phyloP scores from a whole-genome alignment of 2,797 vertebrate genomes.

The Myripristis jacobus region DNA sequence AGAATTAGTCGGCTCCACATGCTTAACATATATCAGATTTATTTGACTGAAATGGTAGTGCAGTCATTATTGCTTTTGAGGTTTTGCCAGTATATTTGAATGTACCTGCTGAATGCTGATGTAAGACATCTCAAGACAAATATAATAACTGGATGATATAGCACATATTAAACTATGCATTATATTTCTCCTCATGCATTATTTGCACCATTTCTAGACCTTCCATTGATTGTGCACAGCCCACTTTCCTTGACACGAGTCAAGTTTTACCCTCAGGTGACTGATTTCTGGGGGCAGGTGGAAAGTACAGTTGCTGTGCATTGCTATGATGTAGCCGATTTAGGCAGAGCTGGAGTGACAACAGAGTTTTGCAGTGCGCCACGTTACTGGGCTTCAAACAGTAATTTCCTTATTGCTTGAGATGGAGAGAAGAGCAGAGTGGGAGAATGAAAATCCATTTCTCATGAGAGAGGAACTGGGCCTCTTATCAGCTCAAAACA shows the following conservation, averaged over 20 bases:
- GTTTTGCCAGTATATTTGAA: conserved; percentile 67
- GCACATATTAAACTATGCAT: conserved; percentile 85
- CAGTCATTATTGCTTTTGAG: conserved; percentile 39
- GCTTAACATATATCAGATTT: conserved; percentile 42
- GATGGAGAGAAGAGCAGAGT: conserved; percentile 51
- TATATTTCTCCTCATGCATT: conserved; percentile 69
- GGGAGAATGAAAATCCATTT: conserved; percentile 68
- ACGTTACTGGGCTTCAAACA: conserved; percentile 44
- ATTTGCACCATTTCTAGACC: conserved; percentile 74
- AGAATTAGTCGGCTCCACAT: conserved; percentile 25
- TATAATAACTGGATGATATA: conserved; percentile 73
- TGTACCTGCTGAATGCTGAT: conserved; percentile 71
- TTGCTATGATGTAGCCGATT: conserved; percentile 57
- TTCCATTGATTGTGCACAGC: conserved; percentile 60
- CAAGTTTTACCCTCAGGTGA: conserved; percentile 62
- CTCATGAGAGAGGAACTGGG: conserved; percentile 51
- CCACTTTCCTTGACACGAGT: conserved; percentile 33
- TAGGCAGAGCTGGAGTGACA: conserved; percentile 18
- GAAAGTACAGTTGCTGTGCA: conserved; percentile 24
- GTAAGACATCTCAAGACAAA: conserved; percentile 31
- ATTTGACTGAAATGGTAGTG: conserved; percentile 40
- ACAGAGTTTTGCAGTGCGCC: conserved; percentile 22
- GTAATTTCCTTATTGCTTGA: conserved; percentile 48
- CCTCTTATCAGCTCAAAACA: conserved; percentile 77
- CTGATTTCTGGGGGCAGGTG: conserved; percentile 32